These are phyloP conservation scores for Aepyceros melampus DNA, from an alignment of 2,113 vertebrate genomes.

Conservation along the genomic window DNA sequence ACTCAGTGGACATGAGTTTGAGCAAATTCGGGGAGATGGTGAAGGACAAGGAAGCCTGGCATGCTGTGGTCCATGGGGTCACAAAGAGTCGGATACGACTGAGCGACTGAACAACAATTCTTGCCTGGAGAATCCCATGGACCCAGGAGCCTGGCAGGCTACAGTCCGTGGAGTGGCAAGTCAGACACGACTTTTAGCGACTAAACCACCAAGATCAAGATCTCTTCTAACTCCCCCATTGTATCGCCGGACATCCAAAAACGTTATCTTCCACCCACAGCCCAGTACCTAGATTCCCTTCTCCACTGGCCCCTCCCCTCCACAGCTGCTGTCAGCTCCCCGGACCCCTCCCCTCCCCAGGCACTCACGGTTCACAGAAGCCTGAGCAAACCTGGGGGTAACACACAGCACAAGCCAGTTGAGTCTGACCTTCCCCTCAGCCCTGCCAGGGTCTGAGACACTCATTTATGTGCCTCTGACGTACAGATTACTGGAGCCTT, in stretches of 20 bases:
- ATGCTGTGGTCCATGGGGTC: too few relatives aligned
- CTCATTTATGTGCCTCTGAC: neutral
- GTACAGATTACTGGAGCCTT: rapidly evolving
- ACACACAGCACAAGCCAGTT: neutral
- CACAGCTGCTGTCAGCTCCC: neutral
- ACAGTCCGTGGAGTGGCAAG: neutral
- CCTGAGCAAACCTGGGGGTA: neutral
- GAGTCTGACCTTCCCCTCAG: neutral
- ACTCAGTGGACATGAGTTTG: too few relatives aligned
- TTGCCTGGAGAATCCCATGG: neutral
- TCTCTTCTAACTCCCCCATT: neutral
- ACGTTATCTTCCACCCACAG: neutral
- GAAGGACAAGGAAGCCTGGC: too few relatives aligned
- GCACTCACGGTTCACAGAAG: too few relatives aligned
- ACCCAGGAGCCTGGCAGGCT: neutral
- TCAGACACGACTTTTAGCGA: neutral
- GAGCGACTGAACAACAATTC: neutral
- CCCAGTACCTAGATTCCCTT: neutral
- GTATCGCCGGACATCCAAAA: neutral
- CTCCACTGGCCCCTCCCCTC: rapidly evolving
- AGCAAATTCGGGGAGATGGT: too few relatives aligned
- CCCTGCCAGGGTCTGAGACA: neutral
- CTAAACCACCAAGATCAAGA: neutral
- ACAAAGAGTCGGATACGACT: too few relatives aligned
- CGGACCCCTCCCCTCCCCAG: too few relatives aligned